Conservation (phyloP, 92 coral and sea anemone genomes). For the Heliopora coerulea region DNA sequence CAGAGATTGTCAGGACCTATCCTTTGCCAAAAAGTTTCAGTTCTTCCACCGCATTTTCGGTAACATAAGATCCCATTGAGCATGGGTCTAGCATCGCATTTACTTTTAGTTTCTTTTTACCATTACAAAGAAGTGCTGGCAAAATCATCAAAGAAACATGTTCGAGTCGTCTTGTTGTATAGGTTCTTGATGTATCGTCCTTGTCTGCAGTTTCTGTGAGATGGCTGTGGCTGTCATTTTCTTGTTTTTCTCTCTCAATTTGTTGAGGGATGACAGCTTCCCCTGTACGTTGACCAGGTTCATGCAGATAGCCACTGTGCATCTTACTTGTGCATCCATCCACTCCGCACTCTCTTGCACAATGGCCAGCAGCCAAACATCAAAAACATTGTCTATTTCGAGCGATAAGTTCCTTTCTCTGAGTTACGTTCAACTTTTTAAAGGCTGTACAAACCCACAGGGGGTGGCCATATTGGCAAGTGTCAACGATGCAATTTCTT, state of each 20-base stretch:
- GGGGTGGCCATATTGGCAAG: conserved; percentile 27
- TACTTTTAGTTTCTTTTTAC: conserved; percentile 39
- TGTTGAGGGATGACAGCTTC: conserved; percentile 6
- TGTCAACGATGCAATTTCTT: conserved; percentile 10
- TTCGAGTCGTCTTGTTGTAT: conserved; percentile 7
- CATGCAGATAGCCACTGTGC: conserved; percentile 49
- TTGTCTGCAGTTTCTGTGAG: background rate
- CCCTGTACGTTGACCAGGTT: background rate
- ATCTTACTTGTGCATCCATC: conserved; percentile 33
- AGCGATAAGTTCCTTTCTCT: conserved; percentile 34
- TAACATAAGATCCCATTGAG: conserved; percentile 51
- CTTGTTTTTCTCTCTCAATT: background rate
- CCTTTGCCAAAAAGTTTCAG: conserved; percentile 31
- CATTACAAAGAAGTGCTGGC: conserved; percentile 36
- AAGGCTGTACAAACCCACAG: conserved; percentile 38
- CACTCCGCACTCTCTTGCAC: conserved; percentile 42
- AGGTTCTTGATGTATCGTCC: background rate
- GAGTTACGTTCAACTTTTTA: conserved; percentile 9
- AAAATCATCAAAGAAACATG: conserved; percentile 43
- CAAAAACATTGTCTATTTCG: conserved; percentile 17
- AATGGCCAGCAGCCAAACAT: conserved; percentile 36
- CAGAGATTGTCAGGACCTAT: conserved; percentile 33
- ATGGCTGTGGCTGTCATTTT: background rate
- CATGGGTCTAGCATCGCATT: conserved; percentile 62
- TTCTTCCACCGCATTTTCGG: conserved; percentile 45